Percentiles rank a stretch among this genome's conserved stretches.
These are phyloP conservation scores for Hydrolagus affinis DNA, from an alignment of 2,113 vertebrate species.

Conservation along the genomic window DNA sequence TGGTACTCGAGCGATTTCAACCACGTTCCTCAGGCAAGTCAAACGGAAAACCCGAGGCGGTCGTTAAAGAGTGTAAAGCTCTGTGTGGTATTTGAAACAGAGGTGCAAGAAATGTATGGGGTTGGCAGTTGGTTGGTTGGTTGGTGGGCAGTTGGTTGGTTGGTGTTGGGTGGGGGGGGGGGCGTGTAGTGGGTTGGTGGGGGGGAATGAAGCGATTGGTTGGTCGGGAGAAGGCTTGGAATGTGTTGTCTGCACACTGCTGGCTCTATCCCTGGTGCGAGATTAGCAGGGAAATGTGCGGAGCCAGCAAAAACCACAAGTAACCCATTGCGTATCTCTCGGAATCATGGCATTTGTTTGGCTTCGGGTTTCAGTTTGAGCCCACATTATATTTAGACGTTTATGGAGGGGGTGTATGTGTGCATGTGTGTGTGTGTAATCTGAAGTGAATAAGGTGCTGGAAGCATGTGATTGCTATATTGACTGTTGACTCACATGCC, in stretches of 20 bases:
- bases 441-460: no score
- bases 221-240: not conserved
- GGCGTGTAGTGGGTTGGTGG: no score
- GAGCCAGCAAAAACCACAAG: constrained; percentile 10
- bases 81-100: not conserved
- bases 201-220: not conserved
- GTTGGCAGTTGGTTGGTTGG: constrained; percentile 14
- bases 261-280: not conserved
- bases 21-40: no score
- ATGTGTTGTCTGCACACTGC: not conserved
- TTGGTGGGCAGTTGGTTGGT: not conserved
- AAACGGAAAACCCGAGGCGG: not conserved
- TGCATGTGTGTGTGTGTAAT: not conserved
- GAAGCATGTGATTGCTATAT: not conserved
- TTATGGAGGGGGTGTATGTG: not conserved
- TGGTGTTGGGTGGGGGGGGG: not conserved
- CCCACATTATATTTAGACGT: constrained; percentile 10
- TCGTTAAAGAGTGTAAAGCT: not conserved
- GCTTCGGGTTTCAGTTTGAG: not conserved
- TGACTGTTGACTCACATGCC: not conserved
- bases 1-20: no score
- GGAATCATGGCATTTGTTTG: not conserved
- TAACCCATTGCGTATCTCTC: not conserved
- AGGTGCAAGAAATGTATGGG: not conserved
- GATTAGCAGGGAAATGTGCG: constrained; percentile 17